A percentile compares a stretch with the other conserved stretches of the same genome.
Evolutionary conservation across 37 sponge, comb jelly and placozoan genomes (phyloP).

Genomic region (Halisarca cf. caerulea): DNA sequence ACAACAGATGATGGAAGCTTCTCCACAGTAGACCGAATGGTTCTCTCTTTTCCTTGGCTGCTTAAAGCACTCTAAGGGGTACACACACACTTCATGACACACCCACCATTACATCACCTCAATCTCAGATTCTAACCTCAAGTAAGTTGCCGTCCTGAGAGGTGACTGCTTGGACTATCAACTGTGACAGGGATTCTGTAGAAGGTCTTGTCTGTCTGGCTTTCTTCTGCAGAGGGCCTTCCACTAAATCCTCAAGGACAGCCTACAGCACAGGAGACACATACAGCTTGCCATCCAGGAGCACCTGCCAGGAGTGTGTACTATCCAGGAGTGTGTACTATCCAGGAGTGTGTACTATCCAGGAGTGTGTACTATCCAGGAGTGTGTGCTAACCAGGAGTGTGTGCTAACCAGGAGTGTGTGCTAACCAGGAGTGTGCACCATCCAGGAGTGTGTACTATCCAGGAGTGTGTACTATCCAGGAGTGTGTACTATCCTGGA

Average conservation of each 20-base stretch:
- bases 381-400: too few species aligned
- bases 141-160: constrained; percentile 21
- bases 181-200: not conserved
- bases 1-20: not conserved
- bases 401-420: too few species aligned
- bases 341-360: too few species aligned
- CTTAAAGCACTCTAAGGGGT: not conserved
- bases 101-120: too few species aligned
- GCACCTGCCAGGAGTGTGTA: not conserved
- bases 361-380: too few species aligned
- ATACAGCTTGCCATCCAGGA: not conserved
- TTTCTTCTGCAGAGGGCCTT: not conserved
- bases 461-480: too few species aligned
- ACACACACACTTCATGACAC: too few species aligned
- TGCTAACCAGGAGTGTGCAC: too few species aligned
- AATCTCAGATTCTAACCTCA: not conserved
- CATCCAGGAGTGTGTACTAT: too few species aligned
- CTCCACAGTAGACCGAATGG: constrained; percentile 1
- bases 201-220: not conserved
- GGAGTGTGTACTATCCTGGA: too few species aligned
- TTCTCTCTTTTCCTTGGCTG: not conserved
- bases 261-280: not conserved
- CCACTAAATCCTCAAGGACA: not conserved
- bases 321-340: too few species aligned
- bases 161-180: not conserved